phyloP scores from a whole-genome alignment of 2,113 vertebrate species.

The Sinocyclocheilus anophthalmus region DNA sequence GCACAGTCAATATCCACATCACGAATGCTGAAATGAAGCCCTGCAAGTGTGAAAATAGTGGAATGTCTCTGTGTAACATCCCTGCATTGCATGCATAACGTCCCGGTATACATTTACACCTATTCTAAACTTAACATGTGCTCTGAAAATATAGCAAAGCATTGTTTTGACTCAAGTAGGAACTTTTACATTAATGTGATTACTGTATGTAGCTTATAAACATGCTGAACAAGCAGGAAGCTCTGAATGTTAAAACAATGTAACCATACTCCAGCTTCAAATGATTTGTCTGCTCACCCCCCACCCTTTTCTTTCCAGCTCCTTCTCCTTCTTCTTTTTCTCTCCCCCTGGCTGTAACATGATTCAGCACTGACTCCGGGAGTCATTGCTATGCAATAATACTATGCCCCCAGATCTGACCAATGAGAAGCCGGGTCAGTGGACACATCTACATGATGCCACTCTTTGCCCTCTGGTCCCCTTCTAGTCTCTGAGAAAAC shows the following conservation, averaged over 20 bases:
- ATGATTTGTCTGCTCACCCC: background rate
- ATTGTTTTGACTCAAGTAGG: background rate
- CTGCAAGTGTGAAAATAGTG: conserved; percentile 10
- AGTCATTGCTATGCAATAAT: conserved; percentile 26
- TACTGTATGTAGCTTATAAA: conserved; percentile 7
- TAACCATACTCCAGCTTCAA: background rate
- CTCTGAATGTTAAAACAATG: background rate
- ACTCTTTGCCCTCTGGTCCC: background rate
- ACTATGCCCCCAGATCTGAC: conserved; percentile 14
- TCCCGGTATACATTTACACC: background rate
- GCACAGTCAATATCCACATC: background rate
- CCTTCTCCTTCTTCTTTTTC: conserved; percentile 11
- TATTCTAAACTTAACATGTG: background rate
- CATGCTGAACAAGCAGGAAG: background rate
- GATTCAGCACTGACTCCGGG: conserved; percentile 62
- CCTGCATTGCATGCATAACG: conserved; percentile 5
- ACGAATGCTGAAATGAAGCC: background rate
- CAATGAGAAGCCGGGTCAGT: conserved; percentile 22
- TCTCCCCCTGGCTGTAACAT: conserved; percentile 45
- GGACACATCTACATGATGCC: conserved; percentile 37
- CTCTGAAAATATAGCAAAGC: conserved; percentile 1
- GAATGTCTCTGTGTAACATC: background rate
- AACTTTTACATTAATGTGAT: background rate
- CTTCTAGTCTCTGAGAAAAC: conserved; percentile 1
- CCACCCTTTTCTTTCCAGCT: background rate